A percentile compares a stretch with the other conserved stretches of the same genome.
phyloP scores from a whole-genome alignment of 2,888 invertebrate species.

The Trisateles emortualis region DNA sequence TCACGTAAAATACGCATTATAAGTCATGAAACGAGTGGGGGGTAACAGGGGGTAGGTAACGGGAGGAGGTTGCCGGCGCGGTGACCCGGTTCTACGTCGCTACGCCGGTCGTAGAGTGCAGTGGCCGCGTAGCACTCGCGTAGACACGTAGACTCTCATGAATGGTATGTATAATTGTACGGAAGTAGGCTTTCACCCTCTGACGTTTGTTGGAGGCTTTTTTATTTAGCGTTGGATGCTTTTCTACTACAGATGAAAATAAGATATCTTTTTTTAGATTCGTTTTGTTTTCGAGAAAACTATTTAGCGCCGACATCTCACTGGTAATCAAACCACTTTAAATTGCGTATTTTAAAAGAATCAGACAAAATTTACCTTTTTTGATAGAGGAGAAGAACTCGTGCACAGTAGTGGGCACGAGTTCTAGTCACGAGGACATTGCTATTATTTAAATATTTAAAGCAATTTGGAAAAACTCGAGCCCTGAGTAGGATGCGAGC shows the following conservation, averaged over 20 bases:
- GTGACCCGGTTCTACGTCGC: conserved; percentile 73
- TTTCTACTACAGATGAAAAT: neutral
- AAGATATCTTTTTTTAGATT: neutral
- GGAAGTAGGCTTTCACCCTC: conserved; percentile 33
- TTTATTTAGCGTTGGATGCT: neutral
- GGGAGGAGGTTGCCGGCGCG: conserved; percentile 46
- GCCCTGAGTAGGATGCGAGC: no score
- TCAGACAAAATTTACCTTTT: no score
- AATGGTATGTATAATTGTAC: conserved; percentile 45
- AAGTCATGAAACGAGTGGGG: conserved; percentile 32
- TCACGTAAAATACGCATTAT: conserved; percentile 42
- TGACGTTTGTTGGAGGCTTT: conserved; percentile 19
- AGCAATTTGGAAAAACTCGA: no score
- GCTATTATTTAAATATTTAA: no score
- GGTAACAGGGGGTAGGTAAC: conserved; percentile 32
- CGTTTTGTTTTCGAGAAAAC: no score
- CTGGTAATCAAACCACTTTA: no score
- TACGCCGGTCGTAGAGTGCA: conserved; percentile 76
- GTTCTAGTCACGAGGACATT: no score
- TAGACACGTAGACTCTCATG: conserved; percentile 53
- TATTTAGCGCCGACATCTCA: no score
- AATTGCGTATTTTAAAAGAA: no score
- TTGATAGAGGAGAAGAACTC: no score
- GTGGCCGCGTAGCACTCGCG: conserved; percentile 68
- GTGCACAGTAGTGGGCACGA: no score